These are phyloP conservation scores for Campylomormyrus numenius DNA, from an alignment of 2,113 vertebrate species.

Conservation along the genomic window DNA sequence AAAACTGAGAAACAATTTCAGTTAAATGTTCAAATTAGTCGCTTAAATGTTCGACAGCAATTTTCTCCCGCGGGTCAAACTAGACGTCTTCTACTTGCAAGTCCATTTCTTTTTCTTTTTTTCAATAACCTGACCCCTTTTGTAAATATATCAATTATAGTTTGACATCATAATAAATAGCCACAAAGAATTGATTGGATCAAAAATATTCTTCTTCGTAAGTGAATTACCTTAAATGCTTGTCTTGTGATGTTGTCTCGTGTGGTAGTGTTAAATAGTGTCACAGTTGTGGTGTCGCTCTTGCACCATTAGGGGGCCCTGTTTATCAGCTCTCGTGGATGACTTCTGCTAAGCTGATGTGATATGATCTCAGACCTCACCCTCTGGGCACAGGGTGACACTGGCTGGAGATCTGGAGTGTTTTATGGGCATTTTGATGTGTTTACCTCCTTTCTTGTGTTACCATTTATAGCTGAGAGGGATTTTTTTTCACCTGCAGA, in stretches of 20 bases:
- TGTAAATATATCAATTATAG: neutral
- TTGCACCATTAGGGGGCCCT: neutral
- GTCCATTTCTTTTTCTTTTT: conserved; percentile 34
- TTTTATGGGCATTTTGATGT: conserved; percentile 32
- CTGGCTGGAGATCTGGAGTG: conserved; percentile 22
- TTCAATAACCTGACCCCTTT: neutral
- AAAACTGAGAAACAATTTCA: neutral
- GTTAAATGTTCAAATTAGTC: neutral
- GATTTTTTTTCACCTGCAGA: conserved; percentile 44
- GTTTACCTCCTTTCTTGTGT: conserved; percentile 34
- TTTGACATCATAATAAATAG: neutral
- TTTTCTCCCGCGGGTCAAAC: neutral
- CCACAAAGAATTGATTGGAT: neutral
- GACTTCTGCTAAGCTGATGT: neutral
- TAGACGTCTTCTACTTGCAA: neutral
- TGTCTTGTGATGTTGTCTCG: neutral
- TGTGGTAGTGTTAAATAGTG: neutral
- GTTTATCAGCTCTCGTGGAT: neutral
- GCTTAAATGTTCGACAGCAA: neutral
- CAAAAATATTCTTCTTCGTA: neutral
- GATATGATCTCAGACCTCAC: neutral
- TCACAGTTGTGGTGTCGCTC: neutral
- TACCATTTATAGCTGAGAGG: conserved; percentile 38
- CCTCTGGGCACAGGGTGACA: conserved; percentile 11
- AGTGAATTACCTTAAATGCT: neutral